Conservation (phyloP, 2,888 invertebrate genomes). For the Pheosia gnoma region DNA sequence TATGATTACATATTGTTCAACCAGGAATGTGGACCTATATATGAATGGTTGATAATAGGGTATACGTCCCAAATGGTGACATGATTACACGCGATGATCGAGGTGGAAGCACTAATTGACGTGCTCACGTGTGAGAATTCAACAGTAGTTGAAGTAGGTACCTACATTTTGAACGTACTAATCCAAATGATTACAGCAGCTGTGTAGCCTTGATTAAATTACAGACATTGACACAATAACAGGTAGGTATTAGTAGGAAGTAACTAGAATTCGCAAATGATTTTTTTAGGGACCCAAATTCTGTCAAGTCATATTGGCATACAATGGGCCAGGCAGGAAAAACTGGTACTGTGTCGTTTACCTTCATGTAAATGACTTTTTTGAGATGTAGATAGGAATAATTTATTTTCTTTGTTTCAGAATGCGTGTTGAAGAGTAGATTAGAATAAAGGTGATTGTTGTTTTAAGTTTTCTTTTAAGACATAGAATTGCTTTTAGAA, state of each 20-base stretch:
- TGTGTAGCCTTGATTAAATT: not conserved
- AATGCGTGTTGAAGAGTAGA: slow-evolving; percentile 29
- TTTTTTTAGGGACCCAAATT: slow-evolving; percentile 12
- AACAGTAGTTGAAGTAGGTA: not conserved
- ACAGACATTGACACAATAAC: not conserved
- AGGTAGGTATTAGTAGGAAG: no score
- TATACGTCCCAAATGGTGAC: slow-evolving; percentile 48
- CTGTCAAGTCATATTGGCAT: not conserved
- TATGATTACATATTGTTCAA: slow-evolving; percentile 16
- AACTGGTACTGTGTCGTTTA: not conserved
- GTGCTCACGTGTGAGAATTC: slow-evolving; percentile 14
- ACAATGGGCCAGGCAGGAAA: not conserved
- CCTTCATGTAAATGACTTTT: slow-evolving; percentile 2
- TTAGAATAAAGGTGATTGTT: slow-evolving; percentile 27
- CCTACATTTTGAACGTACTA: no score
- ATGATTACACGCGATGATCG: slow-evolving; percentile 50
- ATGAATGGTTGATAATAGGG: slow-evolving; percentile 41
- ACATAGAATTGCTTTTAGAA: no score
- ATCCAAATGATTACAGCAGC: no score
- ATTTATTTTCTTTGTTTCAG: slow-evolving; percentile 43
- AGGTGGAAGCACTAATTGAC: slow-evolving; percentile 27
- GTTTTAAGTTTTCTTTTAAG: not conserved
- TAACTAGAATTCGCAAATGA: not conserved
- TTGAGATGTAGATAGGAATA: slow-evolving; percentile 6
- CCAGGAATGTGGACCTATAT: slow-evolving; percentile 35